Evolutionary conservation across 2,113 vertebrate genomes (phyloP).

Genomic region (human): GRCh38 chr3:31011501-31012000

Average conservation of each 20-base stretch:
- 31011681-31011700: background rate
- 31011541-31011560: background rate
- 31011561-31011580: too few species aligned
- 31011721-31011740: background rate
- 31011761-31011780: background rate
- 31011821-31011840: background rate
- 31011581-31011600: background rate
- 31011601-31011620: background rate
- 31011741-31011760: too few species aligned
- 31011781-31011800: background rate
- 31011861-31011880: background rate
- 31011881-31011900: background rate
- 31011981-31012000: background rate
- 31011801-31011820: background rate
- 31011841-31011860: background rate
- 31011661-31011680: background rate
- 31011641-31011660: background rate
- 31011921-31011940: background rate
- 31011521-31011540: background rate
- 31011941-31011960: background rate
- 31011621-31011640: background rate
- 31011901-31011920: background rate
- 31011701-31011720: background rate
- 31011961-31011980: background rate
- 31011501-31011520: background rate